Percentiles rank a stretch among this genome's conserved stretches.
These are phyloP conservation scores for Platysternon megacephalum DNA, from an alignment of 2,113 vertebrate species.

Conservation along the genomic window DNA sequence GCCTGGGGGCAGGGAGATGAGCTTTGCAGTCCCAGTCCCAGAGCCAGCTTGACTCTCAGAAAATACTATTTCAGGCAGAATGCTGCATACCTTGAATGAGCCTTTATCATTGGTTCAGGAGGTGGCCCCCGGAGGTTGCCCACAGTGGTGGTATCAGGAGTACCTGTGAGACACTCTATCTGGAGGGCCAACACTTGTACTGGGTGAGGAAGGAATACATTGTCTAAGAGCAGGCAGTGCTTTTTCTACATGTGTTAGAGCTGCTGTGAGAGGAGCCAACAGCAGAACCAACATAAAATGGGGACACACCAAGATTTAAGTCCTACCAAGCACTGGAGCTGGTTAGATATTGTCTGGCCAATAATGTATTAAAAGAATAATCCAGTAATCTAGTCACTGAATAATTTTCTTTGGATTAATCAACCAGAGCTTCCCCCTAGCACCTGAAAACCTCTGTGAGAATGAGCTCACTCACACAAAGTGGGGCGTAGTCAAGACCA, in stretches of 20 bases:
- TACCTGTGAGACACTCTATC: not conserved
- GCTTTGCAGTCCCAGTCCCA: not conserved
- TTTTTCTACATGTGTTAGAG: not conserved
- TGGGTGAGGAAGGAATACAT: not conserved
- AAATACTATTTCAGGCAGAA: not conserved
- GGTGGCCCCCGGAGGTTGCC: not conserved
- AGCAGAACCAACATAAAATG: no score
- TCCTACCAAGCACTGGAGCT: not conserved
- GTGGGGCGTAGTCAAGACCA: not conserved
- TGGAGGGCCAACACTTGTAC: no score
- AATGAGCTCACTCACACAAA: not conserved
- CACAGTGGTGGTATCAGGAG: not conserved
- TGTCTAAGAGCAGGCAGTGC: not conserved
- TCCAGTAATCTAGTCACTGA: not conserved
- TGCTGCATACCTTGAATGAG: not conserved
- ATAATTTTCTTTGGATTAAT: not conserved
- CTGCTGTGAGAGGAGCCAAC: not conserved
- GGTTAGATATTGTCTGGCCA: not conserved
- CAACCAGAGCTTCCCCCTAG: no score
- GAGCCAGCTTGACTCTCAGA: not conserved
- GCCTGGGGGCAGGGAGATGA: no score
- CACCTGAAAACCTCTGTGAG: not conserved
- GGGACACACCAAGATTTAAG: not conserved
- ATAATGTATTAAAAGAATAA: not conserved
- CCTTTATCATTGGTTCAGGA: not conserved